Evolutionary conservation across 2,888 invertebrate species (phyloP), one percentile per base, ranked within the genome.

Genomic region (Drosophila robusta): DNA sequence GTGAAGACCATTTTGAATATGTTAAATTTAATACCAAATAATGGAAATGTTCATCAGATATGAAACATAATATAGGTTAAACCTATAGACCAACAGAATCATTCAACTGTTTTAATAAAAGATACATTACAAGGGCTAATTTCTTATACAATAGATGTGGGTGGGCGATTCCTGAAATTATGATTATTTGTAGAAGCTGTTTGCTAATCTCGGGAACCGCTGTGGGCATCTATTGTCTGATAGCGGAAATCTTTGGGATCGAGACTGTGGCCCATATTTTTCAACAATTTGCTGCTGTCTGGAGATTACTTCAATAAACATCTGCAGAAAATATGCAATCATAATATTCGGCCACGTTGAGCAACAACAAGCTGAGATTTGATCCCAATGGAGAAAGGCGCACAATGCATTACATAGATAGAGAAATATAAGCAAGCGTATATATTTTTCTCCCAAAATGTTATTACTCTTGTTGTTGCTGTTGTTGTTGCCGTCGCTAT

Each of bases 261-360:
- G 29, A 22, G 32, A 26, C 38, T 14, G 32, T 39, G 41, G 41
- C 32, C 47, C 50, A 65, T 57, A 57, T 66, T 14, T 14, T 9
- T 29, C 9, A 29, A 9, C 29, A 29, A 29, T 26, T 26, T 26
- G 26, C 26, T 26, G 24, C 24, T 26, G 24, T 7, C 29, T 9
- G 29, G 8, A 29, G 9, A 29, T 29, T 29, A 29, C 79, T 66
- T 14, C 49, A 64, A 68, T 64, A 47, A 75, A 68, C 87, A 87
- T 84, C 82, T 82, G 82, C 82, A 56, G 57, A 51, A 51, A 70
- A 70, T 82, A 70, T 78, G 60, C 54, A 65, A 63, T 75, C 56
- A 75, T 80, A 84, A 86, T 73, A 67, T 79, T 82, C 63, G 67
- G 55, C 61, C 74, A 65, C 68, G 75, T 80, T 68, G 64, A 41